Percentiles rank a stretch among this genome's conserved stretches.
Evolutionary conservation across 1,140 invertebrate species (phyloP).

Genomic region (Bombus pyrosoma): DNA sequence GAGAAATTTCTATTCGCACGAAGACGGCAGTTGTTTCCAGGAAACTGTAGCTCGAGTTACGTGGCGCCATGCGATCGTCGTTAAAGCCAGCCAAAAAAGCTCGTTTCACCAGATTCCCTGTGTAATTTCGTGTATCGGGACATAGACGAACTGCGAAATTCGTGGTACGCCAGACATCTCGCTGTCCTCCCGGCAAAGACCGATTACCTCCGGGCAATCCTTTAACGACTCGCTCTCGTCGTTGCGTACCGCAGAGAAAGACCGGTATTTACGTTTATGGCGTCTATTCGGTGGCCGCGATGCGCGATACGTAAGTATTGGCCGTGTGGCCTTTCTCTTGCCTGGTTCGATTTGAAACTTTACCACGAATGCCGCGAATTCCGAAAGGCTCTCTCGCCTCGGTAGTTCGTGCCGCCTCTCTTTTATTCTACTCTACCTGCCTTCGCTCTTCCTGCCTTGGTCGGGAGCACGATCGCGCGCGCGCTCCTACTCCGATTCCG

Average conservation of each 20-base stretch:
- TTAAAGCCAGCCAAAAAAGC: slow-evolving; percentile 55
- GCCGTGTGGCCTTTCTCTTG: slow-evolving; percentile 1
- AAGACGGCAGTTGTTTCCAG: background rate
- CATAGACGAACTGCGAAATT: slow-evolving; percentile 47
- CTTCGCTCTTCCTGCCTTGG: background rate
- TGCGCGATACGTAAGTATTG: background rate
- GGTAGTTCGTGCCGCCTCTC: no score
- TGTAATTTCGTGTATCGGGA: slow-evolving; percentile 67
- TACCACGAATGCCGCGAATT: slow-evolving; percentile 3
- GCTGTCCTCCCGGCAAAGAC: slow-evolving; percentile 43
- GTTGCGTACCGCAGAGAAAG: slow-evolving; percentile 7
- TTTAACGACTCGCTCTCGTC: slow-evolving; percentile 31
- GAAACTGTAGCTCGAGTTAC: background rate
- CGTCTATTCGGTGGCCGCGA: slow-evolving; percentile 19
- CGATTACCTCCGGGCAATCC: slow-evolving; percentile 18
- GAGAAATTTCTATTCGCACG: slow-evolving; percentile 8
- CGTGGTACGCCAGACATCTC: slow-evolving; percentile 21
- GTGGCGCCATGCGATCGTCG: slow-evolving; percentile 61
- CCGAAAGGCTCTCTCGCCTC: background rate
- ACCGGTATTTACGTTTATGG: slow-evolving; percentile 42
- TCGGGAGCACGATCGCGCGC: no score
- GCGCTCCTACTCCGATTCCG: background rate
- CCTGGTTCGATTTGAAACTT: slow-evolving; percentile 3
- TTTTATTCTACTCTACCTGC: no score
- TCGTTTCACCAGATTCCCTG: slow-evolving; percentile 33